Conservation (phyloP, 2,888 invertebrate genomes). For the Nephrotoma flavescens region DNA sequence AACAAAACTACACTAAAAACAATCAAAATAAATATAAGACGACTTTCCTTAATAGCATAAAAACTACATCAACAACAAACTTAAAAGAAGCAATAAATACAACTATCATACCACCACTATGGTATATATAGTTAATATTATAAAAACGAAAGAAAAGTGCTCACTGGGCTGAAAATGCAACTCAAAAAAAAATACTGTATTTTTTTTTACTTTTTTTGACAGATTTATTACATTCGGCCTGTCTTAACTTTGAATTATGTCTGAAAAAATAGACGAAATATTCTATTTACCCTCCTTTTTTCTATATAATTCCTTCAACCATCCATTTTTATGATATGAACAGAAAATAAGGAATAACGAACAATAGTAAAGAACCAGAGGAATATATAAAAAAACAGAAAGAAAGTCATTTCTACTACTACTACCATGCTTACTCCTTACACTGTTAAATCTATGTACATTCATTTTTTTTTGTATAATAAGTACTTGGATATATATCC, state of each 20-base stretch:
- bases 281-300: constrained; percentile 10
- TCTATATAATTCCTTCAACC: not conserved
- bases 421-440: not conserved
- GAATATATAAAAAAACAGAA: not conserved
- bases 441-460: not conserved
- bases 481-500: not conserved
- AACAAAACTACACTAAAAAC: not conserved
- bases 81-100: not conserved
- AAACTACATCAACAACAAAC: not conserved
- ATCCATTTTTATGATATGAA: constrained; percentile 2
- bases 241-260: constrained; percentile 18
- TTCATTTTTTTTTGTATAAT: not conserved
- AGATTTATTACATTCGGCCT: constrained; percentile 17
- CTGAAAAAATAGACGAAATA: constrained; percentile 16
- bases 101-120: not conserved
- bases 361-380: not conserved
- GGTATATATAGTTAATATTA: not conserved
- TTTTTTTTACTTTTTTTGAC: constrained; percentile 13
- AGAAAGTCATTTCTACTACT: constrained; percentile 2
- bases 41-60: not conserved
- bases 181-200: not conserved
- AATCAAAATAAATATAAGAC: not conserved
- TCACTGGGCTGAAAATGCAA: constrained; percentile 2
- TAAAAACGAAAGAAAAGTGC: constrained; percentile 1
- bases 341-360: not conserved